Conservation (phyloP, 2,113 vertebrate species). For the Pseudopodoces humilis region DNA sequence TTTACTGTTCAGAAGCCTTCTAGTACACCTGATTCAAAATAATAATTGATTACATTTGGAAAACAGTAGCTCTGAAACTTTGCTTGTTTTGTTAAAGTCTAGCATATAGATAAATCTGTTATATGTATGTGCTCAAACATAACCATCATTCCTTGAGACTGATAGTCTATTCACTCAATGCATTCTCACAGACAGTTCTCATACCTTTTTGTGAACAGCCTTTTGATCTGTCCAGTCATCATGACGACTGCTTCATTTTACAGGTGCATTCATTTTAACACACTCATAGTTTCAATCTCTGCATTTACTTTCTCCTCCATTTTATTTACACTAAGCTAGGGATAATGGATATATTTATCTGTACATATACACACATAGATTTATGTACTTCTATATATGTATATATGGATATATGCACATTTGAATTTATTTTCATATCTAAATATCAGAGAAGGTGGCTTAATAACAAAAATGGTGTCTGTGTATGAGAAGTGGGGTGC, state of each 20-base stretch:
- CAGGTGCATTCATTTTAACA: not conserved
- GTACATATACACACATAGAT: not conserved
- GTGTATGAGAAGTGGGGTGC: not conserved
- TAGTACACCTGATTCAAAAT: not conserved
- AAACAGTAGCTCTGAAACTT: not conserved
- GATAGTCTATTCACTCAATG: not conserved
- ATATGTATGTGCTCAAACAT: not conserved
- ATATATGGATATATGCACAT: accelerated
- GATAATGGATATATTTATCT: not conserved
- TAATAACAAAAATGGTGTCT: not conserved
- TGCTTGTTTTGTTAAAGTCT: not conserved
- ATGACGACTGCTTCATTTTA: not conserved
- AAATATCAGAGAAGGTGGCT: not conserved
- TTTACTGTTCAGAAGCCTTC: not conserved
- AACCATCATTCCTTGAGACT: not conserved
- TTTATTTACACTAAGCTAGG: not conserved
- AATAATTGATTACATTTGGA: not conserved
- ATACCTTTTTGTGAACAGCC: not conserved
- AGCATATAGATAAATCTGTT: not conserved
- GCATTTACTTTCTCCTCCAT: not conserved
- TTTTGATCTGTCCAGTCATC: not conserved
- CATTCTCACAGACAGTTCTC: not conserved
- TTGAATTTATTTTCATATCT: not conserved
- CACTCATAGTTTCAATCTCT: not conserved
- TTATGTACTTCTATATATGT: not conserved